Percentiles rank a stretch among this genome's conserved stretches.
Conservation (phyloP, 37 sponge, comb jelly and placozoan species). For the Chondrilla cf. caribensis region DNA sequence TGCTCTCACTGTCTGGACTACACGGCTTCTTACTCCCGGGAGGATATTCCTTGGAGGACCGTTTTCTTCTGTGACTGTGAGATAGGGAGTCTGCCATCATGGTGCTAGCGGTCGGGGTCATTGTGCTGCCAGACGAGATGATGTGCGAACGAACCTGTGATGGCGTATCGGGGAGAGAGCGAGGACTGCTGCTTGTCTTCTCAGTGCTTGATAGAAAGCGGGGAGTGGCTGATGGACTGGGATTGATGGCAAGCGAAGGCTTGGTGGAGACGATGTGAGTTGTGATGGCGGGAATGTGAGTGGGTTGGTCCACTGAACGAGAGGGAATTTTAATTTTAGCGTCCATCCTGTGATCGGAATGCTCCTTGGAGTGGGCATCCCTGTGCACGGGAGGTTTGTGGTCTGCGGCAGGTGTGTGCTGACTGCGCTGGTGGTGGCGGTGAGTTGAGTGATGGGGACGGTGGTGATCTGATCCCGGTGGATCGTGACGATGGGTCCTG, state of each 20-base stretch:
- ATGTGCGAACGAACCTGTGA: not conserved
- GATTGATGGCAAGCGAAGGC: not conserved
- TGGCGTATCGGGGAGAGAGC: not conserved
- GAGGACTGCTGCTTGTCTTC: slow-evolving; percentile 14
- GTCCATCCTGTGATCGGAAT: not conserved
- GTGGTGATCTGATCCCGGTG: not conserved
- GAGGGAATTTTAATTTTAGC: not conserved
- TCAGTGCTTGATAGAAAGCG: slow-evolving; percentile 1
- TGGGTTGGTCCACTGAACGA: not conserved
- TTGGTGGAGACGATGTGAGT: not conserved
- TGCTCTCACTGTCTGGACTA: slow-evolving; percentile 14
- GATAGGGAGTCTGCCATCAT: not conserved
- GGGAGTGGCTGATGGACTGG: not conserved
- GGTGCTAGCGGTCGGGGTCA: not conserved
- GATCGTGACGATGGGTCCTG: not conserved
- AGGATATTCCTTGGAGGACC: slow-evolving; percentile 4
- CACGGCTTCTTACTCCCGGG: slow-evolving; percentile 12
- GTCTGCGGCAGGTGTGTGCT: not conserved
- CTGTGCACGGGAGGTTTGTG: not conserved
- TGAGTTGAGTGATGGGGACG: slow-evolving; percentile 7
- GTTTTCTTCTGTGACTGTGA: not conserved
- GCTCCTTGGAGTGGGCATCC: not conserved
- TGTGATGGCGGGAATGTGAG: not conserved
- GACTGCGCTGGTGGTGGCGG: not conserved
- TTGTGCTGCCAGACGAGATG: not conserved